A percentile compares a stretch with the other conserved stretches of the same genome.
Conservation (phyloP, 1,140 invertebrate genomes). For the Adelges cooleyi region DNA sequence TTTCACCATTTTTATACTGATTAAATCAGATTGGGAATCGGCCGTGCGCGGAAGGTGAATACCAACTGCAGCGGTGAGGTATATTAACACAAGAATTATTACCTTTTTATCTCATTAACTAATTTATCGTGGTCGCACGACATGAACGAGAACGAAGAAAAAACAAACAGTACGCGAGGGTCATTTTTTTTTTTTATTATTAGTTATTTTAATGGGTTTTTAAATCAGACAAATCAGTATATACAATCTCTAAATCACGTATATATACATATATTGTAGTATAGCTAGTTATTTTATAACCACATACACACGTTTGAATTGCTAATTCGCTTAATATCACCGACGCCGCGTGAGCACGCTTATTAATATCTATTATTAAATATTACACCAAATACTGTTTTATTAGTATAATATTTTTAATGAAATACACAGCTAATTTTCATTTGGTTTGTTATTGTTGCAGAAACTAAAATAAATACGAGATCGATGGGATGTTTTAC, state of each 20-base stretch:
- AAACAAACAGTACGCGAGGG: slow-evolving; percentile 6
- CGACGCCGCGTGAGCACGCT: neutral
- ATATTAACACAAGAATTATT: slow-evolving; percentile 17
- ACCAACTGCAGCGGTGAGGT: neutral
- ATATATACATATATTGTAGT: neutral
- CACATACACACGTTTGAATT: slow-evolving; percentile 2
- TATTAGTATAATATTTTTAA: no score
- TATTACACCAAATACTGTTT: no score
- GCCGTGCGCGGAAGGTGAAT: no score
- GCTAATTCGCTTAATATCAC: slow-evolving; percentile 23
- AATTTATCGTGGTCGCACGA: slow-evolving; percentile 25
- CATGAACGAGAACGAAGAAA: neutral
- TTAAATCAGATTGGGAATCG: no score
- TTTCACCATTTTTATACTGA: no score
- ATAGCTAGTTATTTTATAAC: neutral
- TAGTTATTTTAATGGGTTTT: slow-evolving; percentile 19
- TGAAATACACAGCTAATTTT: neutral
- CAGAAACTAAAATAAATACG: slow-evolving; percentile 83
- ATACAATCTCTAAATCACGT: neutral
- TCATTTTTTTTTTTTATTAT: neutral
- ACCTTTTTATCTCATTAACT: slow-evolving; percentile 29
- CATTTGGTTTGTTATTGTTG: slow-evolving; percentile 40
- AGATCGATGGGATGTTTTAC: slow-evolving; percentile 72
- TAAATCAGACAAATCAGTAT: slow-evolving; percentile 10
- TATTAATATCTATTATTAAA: neutral